Evolutionary conservation across 2,888 invertebrate species (phyloP).

Genomic region (Drosophila mimetica): DNA sequence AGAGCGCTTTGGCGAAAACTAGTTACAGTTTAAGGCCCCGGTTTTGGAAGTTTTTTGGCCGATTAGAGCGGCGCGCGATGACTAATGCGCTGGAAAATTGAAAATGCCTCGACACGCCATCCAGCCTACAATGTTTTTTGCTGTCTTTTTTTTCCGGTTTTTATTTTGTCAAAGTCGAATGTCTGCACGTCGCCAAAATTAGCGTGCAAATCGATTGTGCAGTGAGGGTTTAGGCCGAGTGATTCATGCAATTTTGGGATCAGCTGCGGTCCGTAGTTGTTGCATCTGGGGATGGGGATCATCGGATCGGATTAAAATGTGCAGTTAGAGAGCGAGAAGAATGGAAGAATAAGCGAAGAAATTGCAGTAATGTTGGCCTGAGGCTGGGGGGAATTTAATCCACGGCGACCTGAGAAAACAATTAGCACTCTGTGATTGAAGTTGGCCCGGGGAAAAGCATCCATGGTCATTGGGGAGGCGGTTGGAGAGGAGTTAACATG

Average conservation of each 20-base stretch:
- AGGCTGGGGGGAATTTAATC: conserved; percentile 3
- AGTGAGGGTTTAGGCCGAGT: conserved; percentile 40
- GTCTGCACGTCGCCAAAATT: conserved; percentile 68
- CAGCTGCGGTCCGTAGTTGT: conserved; percentile 16
- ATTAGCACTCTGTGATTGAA: conserved; percentile 35
- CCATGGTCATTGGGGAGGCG: not conserved
- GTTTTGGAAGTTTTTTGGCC: conserved; percentile 5
- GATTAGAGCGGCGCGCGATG: conserved; percentile 61
- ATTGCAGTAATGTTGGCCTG: conserved; percentile 21
- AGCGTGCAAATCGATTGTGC: conserved; percentile 70
- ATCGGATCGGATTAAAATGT: conserved; percentile 30
- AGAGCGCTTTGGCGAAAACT: conserved; percentile 55
- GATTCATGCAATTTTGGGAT: conserved; percentile 68
- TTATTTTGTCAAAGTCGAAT: conserved; percentile 60
- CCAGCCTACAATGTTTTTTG: conserved; percentile 35
- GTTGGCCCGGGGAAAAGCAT: conserved; percentile 15
- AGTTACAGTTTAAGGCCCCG: conserved; percentile 68
- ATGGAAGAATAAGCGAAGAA: conserved; percentile 22
- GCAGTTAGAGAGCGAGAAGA: conserved; percentile 18
- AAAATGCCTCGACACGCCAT: conserved; percentile 55
- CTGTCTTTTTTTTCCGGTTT: conserved; percentile 30
- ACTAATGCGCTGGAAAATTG: conserved; percentile 75
- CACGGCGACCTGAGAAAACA: conserved; percentile 31
- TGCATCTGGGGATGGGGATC: not conserved
- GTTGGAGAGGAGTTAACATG: not conserved